A percentile compares a stretch with the other conserved stretches of the same genome.
Evolutionary conservation across 1,140 invertebrate genomes (phyloP).

Genomic region (Drosophila pallidifrons): DNA sequence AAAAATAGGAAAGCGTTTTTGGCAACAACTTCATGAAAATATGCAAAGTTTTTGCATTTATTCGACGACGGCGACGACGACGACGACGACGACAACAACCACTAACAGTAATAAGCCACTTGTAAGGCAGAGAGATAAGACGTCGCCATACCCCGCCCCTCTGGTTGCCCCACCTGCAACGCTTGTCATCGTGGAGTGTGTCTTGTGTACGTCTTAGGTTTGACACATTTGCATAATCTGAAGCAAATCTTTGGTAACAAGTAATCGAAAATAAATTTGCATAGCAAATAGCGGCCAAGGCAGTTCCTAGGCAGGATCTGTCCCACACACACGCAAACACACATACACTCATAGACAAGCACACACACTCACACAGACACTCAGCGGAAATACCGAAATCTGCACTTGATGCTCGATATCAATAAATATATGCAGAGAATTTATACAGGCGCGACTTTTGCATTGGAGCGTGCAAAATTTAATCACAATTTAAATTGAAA

Average conservation of each 20-base stretch:
- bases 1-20: slow-evolving; percentile 38
- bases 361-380: slow-evolving; percentile 8
- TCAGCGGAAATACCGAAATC: slow-evolving; percentile 17
- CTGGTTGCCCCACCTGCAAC: not conserved
- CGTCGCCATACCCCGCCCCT: not conserved
- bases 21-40: slow-evolving; percentile 54
- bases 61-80: slow-evolving; percentile 20
- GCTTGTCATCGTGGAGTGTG: not conserved
- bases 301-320: slow-evolving; percentile 33
- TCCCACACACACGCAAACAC: slow-evolving; percentile 37
- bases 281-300: slow-evolving; percentile 73
- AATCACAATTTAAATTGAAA: slow-evolving; percentile 82
- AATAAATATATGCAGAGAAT: slow-evolving; percentile 33
- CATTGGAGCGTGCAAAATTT: slow-evolving; percentile 72
- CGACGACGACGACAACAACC: slow-evolving; percentile 51
- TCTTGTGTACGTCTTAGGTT: slow-evolving; percentile 42
- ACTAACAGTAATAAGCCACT: slow-evolving; percentile 81
- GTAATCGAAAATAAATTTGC: slow-evolving; percentile 84
- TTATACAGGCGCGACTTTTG: slow-evolving; percentile 42
- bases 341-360: not conserved
- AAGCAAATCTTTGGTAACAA: slow-evolving; percentile 81
- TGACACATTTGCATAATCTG: slow-evolving; percentile 80
- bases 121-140: slow-evolving; percentile 66
- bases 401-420: slow-evolving; percentile 50
- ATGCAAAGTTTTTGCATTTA: slow-evolving; percentile 70